Percentiles rank a stretch among this genome's conserved stretches.
These are phyloP conservation scores for Notodonta ziczac DNA, from an alignment of 2,888 invertebrate genomes.

Conservation along the genomic window DNA sequence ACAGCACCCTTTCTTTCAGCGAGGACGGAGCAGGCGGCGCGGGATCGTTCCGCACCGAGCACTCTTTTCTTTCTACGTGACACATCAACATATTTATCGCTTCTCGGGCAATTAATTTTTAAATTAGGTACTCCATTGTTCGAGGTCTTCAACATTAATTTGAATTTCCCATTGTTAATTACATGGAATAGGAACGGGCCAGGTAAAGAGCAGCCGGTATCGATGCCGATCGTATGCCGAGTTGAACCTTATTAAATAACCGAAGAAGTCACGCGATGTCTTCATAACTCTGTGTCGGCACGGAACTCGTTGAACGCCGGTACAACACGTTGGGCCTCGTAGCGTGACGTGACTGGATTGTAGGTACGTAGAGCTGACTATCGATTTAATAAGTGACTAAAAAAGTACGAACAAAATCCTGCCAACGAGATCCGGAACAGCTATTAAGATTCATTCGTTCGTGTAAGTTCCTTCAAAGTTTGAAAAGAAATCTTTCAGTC, in stretches of 20 bases:
- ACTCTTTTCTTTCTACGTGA: constrained; percentile 71
- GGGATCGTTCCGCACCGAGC: constrained; percentile 66
- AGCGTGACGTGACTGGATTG: constrained; percentile 46
- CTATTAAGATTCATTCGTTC: neutral
- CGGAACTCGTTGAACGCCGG: constrained; percentile 48
- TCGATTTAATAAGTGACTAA: constrained; percentile 39
- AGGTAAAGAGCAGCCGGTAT: constrained; percentile 40
- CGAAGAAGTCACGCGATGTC: constrained; percentile 69
- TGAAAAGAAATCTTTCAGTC: constrained; percentile 8
- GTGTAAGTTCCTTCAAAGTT: neutral
- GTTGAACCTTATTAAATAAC: constrained; percentile 63
- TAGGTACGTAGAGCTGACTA: constrained; percentile 33
- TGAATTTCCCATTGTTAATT: constrained; percentile 30
- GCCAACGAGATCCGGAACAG: neutral
- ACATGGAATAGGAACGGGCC: constrained; percentile 7
- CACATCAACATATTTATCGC: constrained; percentile 75
- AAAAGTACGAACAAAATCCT: constrained; percentile 7
- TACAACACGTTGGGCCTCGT: constrained; percentile 28
- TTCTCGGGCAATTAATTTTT: constrained; percentile 76
- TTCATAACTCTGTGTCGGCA: constrained; percentile 54
- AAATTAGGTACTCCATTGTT: constrained; percentile 64
- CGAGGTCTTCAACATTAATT: constrained; percentile 38
- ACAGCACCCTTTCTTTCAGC: constrained; percentile 64
- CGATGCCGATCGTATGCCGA: constrained; percentile 36
- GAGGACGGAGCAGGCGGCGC: constrained; percentile 30